A percentile compares a stretch with the other conserved stretches of the same genome.
Conservation (phyloP, 2,113 vertebrate species). For the Leptodactylus fuscus region DNA sequence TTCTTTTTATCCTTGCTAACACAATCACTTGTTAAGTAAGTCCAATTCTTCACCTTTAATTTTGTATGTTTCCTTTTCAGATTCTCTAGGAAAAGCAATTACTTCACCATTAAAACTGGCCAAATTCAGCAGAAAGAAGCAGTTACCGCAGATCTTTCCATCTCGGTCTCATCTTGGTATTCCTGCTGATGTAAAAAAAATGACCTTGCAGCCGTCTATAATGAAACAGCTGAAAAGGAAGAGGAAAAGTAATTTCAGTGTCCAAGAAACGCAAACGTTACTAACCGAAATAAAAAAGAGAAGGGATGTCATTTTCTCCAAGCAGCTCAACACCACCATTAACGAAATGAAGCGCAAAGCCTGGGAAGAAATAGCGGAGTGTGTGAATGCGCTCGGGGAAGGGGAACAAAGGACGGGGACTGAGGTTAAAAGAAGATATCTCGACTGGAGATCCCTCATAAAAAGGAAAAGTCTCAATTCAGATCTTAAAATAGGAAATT, state of each 20-base stretch:
- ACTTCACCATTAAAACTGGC: conserved; percentile 46
- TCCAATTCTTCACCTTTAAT: too few species aligned
- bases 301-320: conserved; percentile 90
- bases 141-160: conserved; percentile 26
- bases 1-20: too few species aligned
- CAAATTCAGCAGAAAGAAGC: conserved; percentile 50
- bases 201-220: conserved; percentile 65
- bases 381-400: conserved; percentile 90
- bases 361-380: conserved; percentile 94
- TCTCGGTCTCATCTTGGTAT: conserved; percentile 4
- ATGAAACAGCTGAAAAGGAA: conserved; percentile 94
- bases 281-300: conserved; percentile 92
- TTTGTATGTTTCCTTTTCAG: too few species aligned
- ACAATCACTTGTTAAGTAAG: too few species aligned
- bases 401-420: conserved; percentile 89
- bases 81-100: conserved; percentile 27
- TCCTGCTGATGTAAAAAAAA: conserved; percentile 28
- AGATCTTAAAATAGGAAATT: conserved; percentile 83
- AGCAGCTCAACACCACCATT: conserved; percentile 94
- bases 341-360: conserved; percentile 94
- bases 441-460: conserved; percentile 91
- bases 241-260: conserved; percentile 95
- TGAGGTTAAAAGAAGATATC: conserved; percentile 90
- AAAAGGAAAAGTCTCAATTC: conserved; percentile 89
- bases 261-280: conserved; percentile 92